Base-by-base conservation (phyloP, 2,888 invertebrate genomes). In the Dynastes tityus region DNA sequence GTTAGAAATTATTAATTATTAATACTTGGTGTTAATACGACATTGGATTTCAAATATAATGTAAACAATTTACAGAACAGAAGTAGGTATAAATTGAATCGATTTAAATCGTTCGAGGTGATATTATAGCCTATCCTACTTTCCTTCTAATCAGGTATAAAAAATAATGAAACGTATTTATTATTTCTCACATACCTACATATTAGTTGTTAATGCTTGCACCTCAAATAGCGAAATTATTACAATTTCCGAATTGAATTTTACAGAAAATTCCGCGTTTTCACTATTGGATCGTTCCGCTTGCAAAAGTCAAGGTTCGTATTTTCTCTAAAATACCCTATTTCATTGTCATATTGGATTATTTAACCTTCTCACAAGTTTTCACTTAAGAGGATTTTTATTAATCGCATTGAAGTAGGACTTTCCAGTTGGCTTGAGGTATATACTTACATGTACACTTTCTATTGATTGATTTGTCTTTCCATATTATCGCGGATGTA, bases 341-440 rank as follows among this genome's bases (percentile, higher is more conserved):
- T 67, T 45, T 49, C 67, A 67, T 67, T 67, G 67, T 49, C 45
- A 67, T 67, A 67, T 67, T 67, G 67, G 67, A 67, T 67, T 67
- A 67, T 67, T 67, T 67, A 67, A 67, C 67, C 67, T 71, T 16
- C 55, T 55, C 29, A 27, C 71, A 32, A 55, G 55, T 71, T 71
- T 71, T 71, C 71, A 53, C 53, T 71, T 71, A 67, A 71, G 55
- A 71, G 71, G 37, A 71, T 71, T 71, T 71, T 55, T 53, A 71
- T 71, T 53, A 71, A 71, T 71, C 13, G 53, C 32, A 71, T 71
- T 71, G 53, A 55, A n/a, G 6, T 37, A 71, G 13, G n/a, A 71
- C 71, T 71, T 68, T 68, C 68, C 37, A 9, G 63, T 63, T 32
- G 27, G 61, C 6, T 55, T 8, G 55, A 16, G 8, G 22, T 61